Evolutionary conservation across 2,888 invertebrate species (phyloP).

Genomic region (Yponomeuta evonymella): DNA sequence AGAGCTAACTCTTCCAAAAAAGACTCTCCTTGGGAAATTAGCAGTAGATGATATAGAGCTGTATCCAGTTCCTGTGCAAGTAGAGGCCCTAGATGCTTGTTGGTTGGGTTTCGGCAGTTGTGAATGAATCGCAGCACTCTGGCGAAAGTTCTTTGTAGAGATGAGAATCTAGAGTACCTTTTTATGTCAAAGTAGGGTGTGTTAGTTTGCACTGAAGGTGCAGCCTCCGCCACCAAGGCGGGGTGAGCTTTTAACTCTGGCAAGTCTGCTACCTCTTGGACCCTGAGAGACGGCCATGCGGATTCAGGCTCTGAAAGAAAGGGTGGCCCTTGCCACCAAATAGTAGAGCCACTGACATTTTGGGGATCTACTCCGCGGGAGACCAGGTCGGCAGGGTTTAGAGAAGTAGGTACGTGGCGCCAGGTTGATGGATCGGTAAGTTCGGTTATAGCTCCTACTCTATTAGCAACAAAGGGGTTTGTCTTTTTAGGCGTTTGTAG

Average conservation of each 20-base stretch:
- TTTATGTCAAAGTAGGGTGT: background rate
- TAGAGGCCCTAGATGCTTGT: background rate
- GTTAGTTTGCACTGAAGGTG: no score
- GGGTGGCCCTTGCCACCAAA: conserved; percentile 10
- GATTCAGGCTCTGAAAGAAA: background rate
- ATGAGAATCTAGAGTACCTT: background rate
- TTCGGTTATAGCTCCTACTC: background rate
- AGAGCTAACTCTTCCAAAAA: background rate
- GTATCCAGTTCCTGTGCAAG: background rate
- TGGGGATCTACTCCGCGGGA: no score
- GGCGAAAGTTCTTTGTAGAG: background rate
- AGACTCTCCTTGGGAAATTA: background rate
- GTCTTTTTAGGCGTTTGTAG: no score
- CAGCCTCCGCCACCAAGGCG: background rate
- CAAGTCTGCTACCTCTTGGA: background rate
- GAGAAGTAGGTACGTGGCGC: background rate
- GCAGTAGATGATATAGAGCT: background rate
- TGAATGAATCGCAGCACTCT: conserved; percentile 5
- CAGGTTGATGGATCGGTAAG: background rate
- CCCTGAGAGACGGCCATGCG: background rate
- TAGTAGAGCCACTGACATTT: no score
- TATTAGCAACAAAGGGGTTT: background rate
- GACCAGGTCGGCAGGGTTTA: background rate
- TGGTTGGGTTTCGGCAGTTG: background rate
- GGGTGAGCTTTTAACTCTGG: background rate